Evolutionary conservation across 2,113 vertebrate genomes (phyloP).

Genomic region (Callionymus lyra): DNA sequence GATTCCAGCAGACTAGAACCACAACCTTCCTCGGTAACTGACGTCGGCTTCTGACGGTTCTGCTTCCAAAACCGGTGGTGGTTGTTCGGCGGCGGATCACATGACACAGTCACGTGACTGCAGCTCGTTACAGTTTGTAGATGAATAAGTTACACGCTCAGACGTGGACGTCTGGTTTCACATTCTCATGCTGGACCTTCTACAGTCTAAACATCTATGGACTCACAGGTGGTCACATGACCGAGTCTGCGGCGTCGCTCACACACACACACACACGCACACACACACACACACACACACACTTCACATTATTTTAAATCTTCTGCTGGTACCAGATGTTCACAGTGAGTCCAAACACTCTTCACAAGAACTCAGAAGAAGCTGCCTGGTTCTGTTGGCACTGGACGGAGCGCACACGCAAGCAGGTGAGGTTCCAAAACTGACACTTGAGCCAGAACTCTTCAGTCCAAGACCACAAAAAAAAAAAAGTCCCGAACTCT

Average conservation of each 20-base stretch:
- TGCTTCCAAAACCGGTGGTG: no score
- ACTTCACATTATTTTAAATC: slow-evolving; percentile 57
- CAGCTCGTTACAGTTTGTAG: slow-evolving; percentile 1
- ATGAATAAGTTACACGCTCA: slow-evolving; percentile 67
- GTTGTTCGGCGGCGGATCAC: no score
- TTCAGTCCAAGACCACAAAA: no score
- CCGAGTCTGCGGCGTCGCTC: slow-evolving; percentile 56
- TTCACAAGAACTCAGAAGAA: slow-evolving; percentile 40
- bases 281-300: slow-evolving; percentile 60
- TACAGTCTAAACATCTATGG: slow-evolving; percentile 63
- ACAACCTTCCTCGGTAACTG: no score
- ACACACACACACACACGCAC: slow-evolving; percentile 60
- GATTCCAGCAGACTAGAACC: no score
- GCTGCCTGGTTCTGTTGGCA: slow-evolving; percentile 57
- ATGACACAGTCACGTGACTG: no score
- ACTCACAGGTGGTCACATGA: slow-evolving; percentile 38
- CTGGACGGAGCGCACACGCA: slow-evolving; percentile 38
- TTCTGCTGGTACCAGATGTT: slow-evolving; percentile 75
- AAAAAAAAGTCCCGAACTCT: slow-evolving; percentile 29
- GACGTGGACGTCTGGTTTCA: slow-evolving; percentile 56
- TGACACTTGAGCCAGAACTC: slow-evolving; percentile 27
- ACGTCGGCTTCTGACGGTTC: no score
- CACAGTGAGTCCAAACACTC: slow-evolving; percentile 73
- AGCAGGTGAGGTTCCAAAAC: slow-evolving; percentile 49
- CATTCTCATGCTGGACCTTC: slow-evolving; percentile 58